Conservation (phyloP, 2,797 vertebrate genomes). For the Gouania willdenowi region DNA sequence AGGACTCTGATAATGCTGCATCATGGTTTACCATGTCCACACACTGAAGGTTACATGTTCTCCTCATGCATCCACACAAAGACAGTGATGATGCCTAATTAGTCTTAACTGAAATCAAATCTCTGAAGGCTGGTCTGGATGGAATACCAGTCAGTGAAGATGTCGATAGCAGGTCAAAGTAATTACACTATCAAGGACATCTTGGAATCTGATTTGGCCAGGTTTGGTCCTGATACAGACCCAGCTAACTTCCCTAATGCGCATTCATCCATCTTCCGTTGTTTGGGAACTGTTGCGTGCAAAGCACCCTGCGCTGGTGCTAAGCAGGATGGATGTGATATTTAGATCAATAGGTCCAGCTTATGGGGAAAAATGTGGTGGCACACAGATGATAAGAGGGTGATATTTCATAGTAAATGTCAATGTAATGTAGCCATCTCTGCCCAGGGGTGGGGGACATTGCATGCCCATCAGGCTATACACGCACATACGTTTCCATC, state of each 20-base stretch:
- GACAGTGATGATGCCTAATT: slow-evolving; percentile 35
- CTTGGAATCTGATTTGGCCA: slow-evolving; percentile 69
- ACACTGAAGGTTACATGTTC: slow-evolving; percentile 30
- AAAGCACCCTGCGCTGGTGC: slow-evolving; percentile 36
- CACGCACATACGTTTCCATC: neutral
- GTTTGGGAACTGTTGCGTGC: slow-evolving; percentile 53
- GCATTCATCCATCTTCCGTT: slow-evolving; percentile 61
- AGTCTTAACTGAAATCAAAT: slow-evolving; percentile 50
- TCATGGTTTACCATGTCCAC: slow-evolving; percentile 45
- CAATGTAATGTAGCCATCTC: slow-evolving; percentile 55
- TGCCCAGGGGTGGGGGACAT: slow-evolving; percentile 18
- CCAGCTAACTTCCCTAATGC: slow-evolving; percentile 60
- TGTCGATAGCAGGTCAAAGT: slow-evolving; percentile 57
- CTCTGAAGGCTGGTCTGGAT: slow-evolving; percentile 29
- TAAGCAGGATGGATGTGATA: slow-evolving; percentile 70
- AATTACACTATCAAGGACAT: slow-evolving; percentile 72
- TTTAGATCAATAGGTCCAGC: slow-evolving; percentile 63
- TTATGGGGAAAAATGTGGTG: slow-evolving; percentile 60
- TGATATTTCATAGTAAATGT: slow-evolving; percentile 70
- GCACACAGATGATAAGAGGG: slow-evolving; percentile 55
- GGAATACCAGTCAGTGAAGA: slow-evolving; percentile 17
- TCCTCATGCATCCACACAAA: neutral
- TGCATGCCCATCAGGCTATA: slow-evolving; percentile 3
- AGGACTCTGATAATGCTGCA: slow-evolving; percentile 43
- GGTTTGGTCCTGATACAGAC: slow-evolving; percentile 56